A percentile compares a stretch with the other conserved stretches of the same genome.
Evolutionary conservation across 2,797 vertebrate species (phyloP).

Genomic region (Oophaga sylvatica): DNA sequence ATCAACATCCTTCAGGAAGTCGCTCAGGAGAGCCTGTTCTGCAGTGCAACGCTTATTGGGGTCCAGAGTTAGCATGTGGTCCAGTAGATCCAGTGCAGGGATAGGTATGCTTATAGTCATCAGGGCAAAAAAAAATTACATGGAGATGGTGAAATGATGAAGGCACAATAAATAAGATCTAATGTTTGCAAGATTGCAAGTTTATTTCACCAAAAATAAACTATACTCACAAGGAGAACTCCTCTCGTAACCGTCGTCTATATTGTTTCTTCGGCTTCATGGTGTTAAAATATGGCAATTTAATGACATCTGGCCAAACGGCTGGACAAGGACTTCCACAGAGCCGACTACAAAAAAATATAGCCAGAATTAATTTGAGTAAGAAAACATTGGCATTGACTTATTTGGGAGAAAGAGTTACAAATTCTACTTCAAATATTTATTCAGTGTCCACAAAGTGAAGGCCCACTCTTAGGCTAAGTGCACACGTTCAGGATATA

Average conservation of each 20-base stretch:
- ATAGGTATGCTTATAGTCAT: conserved; percentile 79
- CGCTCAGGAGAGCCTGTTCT: conserved; percentile 89
- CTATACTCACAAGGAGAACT: conserved; percentile 91
- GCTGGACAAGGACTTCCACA: conserved; percentile 96
- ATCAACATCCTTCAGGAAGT: conserved; percentile 92
- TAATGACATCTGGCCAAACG: conserved; percentile 97
- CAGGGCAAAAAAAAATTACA: neutral
- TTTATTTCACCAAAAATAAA: too few relatives aligned
- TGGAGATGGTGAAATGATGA: too few relatives aligned
- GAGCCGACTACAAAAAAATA: conserved; percentile 80
- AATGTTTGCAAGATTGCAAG: neutral
- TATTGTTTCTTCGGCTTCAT: conserved; percentile 99
- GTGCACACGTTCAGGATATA: too few relatives aligned
- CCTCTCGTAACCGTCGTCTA: conserved; percentile 90
- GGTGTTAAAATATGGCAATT: conserved; percentile 96
- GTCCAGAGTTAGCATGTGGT: conserved; percentile 97
- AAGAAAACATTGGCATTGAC: neutral
- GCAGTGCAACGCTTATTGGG: conserved; percentile 92
- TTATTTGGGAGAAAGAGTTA: too few relatives aligned
- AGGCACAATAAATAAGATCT: too few relatives aligned
- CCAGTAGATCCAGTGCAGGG: conserved; percentile 90
- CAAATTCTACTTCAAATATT: too few relatives aligned
- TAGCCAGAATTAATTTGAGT: neutral
- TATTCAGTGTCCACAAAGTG: neutral
- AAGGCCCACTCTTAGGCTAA: too few relatives aligned